These are phyloP conservation scores for Galeopsomyia nigrocyanea DNA, from an alignment of 2,888 invertebrate species.

Conservation along the genomic window DNA sequence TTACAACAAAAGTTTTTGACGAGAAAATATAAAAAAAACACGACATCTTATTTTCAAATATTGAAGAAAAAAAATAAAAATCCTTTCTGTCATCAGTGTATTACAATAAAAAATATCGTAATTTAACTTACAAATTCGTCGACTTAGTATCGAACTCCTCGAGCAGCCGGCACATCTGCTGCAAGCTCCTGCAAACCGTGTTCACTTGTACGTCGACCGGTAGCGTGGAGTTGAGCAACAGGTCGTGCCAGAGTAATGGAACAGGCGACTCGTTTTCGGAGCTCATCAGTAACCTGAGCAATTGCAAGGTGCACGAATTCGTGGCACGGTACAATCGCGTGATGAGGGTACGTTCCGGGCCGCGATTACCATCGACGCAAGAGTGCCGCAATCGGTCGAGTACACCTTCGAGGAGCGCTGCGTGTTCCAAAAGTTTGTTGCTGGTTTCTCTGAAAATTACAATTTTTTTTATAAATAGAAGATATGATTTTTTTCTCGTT, in stretches of 20 bases:
- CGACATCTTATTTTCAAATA: too few species aligned
- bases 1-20: too few species aligned
- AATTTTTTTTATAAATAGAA: background rate
- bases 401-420: constrained; percentile 80
- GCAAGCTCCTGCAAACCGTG: constrained; percentile 57
- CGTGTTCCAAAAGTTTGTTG: constrained; percentile 84
- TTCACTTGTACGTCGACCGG: constrained; percentile 54
- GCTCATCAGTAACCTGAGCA: constrained; percentile 58
- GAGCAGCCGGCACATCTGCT: constrained; percentile 76
- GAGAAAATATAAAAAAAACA: too few species aligned
- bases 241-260: constrained; percentile 64
- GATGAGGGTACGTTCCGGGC: constrained; percentile 49
- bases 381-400: constrained; percentile 76
- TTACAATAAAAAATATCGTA: too few species aligned
- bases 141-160: constrained; percentile 84
- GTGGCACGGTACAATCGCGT: constrained; percentile 55
- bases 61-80: too few species aligned
- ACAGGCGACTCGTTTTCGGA: constrained; percentile 49
- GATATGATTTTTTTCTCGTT: too few species aligned
- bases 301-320: constrained; percentile 56
- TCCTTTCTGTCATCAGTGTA: too few species aligned
- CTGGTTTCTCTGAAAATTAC: constrained; percentile 74
- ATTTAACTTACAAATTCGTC: constrained; percentile 88
- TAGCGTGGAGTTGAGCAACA: constrained; percentile 58
- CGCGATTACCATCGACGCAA: constrained; percentile 57